Evolutionary conservation across 1,140 invertebrate genomes (phyloP).

Genomic region (Drosophila saltans): DNA sequence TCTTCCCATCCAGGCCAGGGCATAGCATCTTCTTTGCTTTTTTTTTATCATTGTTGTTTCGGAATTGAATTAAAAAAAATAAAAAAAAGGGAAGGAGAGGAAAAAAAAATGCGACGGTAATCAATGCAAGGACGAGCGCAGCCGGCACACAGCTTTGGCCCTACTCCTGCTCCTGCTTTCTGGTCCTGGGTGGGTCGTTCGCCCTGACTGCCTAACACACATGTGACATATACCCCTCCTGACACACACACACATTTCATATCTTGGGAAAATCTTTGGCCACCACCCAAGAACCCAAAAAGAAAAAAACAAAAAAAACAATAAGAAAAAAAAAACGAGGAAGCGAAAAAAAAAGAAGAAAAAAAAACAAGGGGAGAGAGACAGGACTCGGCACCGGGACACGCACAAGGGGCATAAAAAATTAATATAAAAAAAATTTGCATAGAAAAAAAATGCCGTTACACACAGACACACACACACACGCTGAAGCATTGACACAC

Average conservation of each 20-base stretch:
- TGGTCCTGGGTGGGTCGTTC: conserved; percentile 34
- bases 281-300: conserved; percentile 67
- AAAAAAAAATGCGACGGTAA: conserved; percentile 65
- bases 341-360: conserved; percentile 3
- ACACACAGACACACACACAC: conserved; percentile 44
- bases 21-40: conserved; percentile 26
- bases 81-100: background rate
- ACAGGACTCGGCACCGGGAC: conserved; percentile 26
- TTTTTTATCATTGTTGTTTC: conserved; percentile 50
- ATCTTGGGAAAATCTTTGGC: conserved; percentile 83
- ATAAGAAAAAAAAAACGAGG: conserved; percentile 21
- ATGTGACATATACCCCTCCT: conserved; percentile 59
- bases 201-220: conserved; percentile 64
- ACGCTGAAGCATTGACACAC: conserved; percentile 15
- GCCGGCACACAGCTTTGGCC: conserved; percentile 40
- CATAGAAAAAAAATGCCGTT: conserved; percentile 81
- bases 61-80: conserved; percentile 76
- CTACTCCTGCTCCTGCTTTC: conserved; percentile 46
- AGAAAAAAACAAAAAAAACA: conserved; percentile 40
- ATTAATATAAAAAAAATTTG: conserved; percentile 81
- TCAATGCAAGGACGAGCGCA: conserved; percentile 67
- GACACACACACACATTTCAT: conserved; percentile 46
- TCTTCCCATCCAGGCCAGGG: conserved; percentile 38
- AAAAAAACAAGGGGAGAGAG: conserved; percentile 37
- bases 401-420: conserved; percentile 76